Evolutionary conservation across 1,140 invertebrate species (phyloP), one percentile per base, ranked within the genome.

Genomic region (Drosophila leontia): DNA sequence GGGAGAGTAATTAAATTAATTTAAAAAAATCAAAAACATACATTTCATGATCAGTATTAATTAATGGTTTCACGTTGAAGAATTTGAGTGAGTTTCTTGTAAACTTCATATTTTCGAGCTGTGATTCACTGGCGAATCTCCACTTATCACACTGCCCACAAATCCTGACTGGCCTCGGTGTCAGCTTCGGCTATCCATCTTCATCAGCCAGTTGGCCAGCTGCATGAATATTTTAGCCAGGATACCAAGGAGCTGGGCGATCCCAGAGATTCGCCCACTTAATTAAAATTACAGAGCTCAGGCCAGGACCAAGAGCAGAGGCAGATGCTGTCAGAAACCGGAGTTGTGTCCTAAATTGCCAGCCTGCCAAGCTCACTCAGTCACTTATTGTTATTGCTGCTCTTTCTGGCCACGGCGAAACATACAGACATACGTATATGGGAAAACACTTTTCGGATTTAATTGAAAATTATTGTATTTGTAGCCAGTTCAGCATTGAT

Each of bases 401-500:
- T 26, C 39, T n/a, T 74, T 37, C 68, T 48, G 32, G 12, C 12
- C 35, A 37, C 29, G 32, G n/a, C 29, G 6, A 34, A 17, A 51
- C 48, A 50, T 50, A 48, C 45, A 9, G n/a, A 29, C 48, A 11
- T 7, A 17, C 8, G 11, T 56, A 51, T 48, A 34, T 68, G 29
- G 50, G 41, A 78, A 57, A 61, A 56, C 63, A 69, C 74, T 78
- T 78, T 78, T 53, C 32, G 64, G 75, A 41, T 78, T 78, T 61
- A 78, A 78, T 78, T 78, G 75, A 57, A 70, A 69, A 60, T 78
- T 78, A 78, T 78, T 78, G 75, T 57, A 69, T 60, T 72, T 72
- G 68, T 37, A 37, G 32, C 55, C 37, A 15, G 74, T 26, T 17
- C 11, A 39, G 70, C 50, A 61, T 74, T 59, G 71, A 75, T 75